phyloP scores from a whole-genome alignment of 2,797 vertebrate species.

The Coreius guichenoti region DNA sequence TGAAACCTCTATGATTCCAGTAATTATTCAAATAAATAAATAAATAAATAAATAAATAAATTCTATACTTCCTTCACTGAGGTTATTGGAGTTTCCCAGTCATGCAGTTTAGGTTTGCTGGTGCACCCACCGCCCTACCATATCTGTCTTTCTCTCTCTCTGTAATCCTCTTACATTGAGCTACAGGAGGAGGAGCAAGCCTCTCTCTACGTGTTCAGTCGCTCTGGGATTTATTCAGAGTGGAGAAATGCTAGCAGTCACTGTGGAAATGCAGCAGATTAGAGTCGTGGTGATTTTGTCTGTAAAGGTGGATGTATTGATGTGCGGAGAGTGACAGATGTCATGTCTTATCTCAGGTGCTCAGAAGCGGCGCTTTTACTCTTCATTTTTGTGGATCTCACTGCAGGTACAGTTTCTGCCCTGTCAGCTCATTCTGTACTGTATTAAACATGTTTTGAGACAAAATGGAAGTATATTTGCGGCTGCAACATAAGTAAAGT shows the following conservation, averaged over 20 bases:
- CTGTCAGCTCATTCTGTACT: neutral
- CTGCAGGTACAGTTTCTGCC: slow-evolving; percentile 71
- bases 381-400: slow-evolving; percentile 74
- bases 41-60: neutral
- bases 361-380: slow-evolving; percentile 75
- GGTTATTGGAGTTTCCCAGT: neutral
- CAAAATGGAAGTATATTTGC: neutral
- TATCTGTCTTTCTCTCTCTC: slow-evolving; percentile 53
- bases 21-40: neutral
- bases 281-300: slow-evolving; percentile 46
- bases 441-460: slow-evolving; percentile 6
- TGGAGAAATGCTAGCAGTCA: slow-evolving; percentile 51
- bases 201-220: slow-evolving; percentile 59
- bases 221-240: slow-evolving; percentile 57
- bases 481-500: neutral
- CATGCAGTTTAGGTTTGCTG: neutral
- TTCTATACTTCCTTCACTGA: neutral
- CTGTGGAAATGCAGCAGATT: slow-evolving; percentile 53
- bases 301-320: slow-evolving; percentile 55
- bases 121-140: neutral
- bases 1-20: neutral
- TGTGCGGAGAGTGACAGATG: slow-evolving; percentile 64
- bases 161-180: slow-evolving; percentile 76
- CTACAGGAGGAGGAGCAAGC: slow-evolving; percentile 75
- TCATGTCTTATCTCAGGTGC: slow-evolving; percentile 75